Conservation (phyloP, 2,113 vertebrate genomes). For the Nesogale talazaci region DNA sequence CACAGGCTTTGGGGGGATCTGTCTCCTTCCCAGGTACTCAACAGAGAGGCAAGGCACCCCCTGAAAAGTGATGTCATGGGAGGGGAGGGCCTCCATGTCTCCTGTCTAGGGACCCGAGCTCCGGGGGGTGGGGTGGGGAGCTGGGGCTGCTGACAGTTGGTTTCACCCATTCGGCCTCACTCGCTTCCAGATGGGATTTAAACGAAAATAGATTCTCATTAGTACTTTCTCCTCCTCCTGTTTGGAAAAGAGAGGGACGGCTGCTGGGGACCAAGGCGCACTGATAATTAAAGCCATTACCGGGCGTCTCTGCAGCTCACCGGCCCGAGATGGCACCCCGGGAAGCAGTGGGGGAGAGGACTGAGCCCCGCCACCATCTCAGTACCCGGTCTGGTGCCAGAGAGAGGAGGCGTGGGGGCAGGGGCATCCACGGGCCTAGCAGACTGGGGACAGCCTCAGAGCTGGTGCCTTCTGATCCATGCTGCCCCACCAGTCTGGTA, state of each 20-base stretch:
- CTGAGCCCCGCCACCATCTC: not conserved
- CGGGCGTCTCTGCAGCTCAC: not conserved
- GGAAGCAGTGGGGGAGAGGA: not conserved
- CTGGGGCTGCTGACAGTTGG: not conserved
- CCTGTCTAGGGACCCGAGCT: not conserved
- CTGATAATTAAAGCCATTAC: slow-evolving; percentile 59
- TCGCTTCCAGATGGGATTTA: slow-evolving; percentile 40
- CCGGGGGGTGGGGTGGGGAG: not conserved
- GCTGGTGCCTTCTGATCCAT: too few species aligned
- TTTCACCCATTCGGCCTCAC: not conserved
- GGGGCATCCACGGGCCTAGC: too few species aligned
- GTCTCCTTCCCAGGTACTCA: too few species aligned
- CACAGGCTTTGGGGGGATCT: too few species aligned
- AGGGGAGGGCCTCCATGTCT: not conserved
- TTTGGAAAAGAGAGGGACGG: slow-evolving; percentile 2
- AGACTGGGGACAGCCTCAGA: too few species aligned
- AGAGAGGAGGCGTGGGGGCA: not conserved
- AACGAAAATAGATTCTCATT: slow-evolving; percentile 60
- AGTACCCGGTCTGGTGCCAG: not conserved
- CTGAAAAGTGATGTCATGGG: too few species aligned
- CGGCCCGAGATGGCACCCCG: not conserved
- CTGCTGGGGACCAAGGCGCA: not conserved
- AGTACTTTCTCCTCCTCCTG: not conserved
- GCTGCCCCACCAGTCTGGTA: too few species aligned
- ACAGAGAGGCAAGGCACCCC: too few species aligned